A percentile compares a stretch with the other conserved stretches of the same genome.
These are phyloP conservation scores for Petrocephalus zakoni DNA, from an alignment of 2,113 vertebrate genomes.

Conservation along the genomic window DNA sequence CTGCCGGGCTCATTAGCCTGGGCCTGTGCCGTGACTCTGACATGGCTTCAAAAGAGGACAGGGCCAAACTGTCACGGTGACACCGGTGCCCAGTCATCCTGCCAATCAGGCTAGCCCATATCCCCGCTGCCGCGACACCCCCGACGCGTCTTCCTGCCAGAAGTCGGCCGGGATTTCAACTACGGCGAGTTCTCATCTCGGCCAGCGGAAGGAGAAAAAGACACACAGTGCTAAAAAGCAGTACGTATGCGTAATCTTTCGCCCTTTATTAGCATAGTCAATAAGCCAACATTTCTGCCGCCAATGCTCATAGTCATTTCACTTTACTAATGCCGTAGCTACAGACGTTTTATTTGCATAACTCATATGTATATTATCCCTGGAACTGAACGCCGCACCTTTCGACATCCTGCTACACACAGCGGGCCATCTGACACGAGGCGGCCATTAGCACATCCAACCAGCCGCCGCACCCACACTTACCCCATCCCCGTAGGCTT, in stretches of 20 bases:
- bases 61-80: neutral
- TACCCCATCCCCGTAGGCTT: neutral
- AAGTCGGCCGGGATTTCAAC: neutral
- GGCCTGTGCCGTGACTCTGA: neutral
- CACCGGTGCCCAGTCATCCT: conserved; percentile 4
- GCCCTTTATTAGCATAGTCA: conserved; percentile 41
- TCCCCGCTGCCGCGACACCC: neutral
- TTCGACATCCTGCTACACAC: neutral
- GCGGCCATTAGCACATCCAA: neutral
- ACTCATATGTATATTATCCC: conserved; percentile 50
- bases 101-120: neutral
- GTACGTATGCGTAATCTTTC: conserved; percentile 43
- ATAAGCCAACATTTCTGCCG: conserved; percentile 39
- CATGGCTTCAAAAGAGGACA: neutral
- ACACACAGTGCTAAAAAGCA: conserved; percentile 26
- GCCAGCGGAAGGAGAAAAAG: conserved; percentile 15
- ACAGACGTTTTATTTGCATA: conserved; percentile 45
- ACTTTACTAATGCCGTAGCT: conserved; percentile 29
- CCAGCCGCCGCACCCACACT: neutral
- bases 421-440: neutral
- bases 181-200: neutral
- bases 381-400: neutral
- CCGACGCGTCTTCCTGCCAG: neutral
- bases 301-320: conserved; percentile 48
- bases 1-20: neutral